phyloP scores from a whole-genome alignment of 2,888 invertebrate genomes.

The Calameuta pallipes region DNA sequence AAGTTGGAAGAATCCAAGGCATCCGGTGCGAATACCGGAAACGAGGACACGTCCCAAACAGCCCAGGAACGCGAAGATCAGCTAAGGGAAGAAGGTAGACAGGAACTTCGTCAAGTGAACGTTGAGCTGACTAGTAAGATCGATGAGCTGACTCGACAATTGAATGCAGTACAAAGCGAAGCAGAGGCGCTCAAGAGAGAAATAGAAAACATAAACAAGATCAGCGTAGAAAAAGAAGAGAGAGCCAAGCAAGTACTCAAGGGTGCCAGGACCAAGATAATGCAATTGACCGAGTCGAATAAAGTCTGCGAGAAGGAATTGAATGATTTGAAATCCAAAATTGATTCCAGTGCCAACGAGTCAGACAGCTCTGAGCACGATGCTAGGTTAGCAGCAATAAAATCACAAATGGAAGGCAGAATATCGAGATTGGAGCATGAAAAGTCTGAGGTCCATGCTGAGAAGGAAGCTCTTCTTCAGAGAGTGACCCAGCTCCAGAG shows the following conservation, averaged over 20 bases:
- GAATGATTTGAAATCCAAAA: constrained; percentile 52
- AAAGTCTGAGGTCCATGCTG: constrained; percentile 73
- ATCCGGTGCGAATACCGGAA: constrained; percentile 63
- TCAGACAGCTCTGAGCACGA: constrained; percentile 58
- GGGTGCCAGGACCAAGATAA: constrained; percentile 80
- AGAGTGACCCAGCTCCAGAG: constrained; percentile 77
- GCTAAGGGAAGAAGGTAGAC: constrained; percentile 66
- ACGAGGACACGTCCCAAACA: constrained; percentile 57
- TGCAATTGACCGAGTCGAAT: constrained; percentile 78
- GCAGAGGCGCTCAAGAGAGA: constrained; percentile 76
- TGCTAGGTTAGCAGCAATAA: constrained; percentile 71
- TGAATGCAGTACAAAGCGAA: constrained; percentile 69
- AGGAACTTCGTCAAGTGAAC: constrained; percentile 62
- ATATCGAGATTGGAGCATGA: constrained; percentile 80
- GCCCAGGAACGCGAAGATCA: constrained; percentile 65
- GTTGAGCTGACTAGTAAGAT: constrained; percentile 51
- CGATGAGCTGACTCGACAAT: constrained; percentile 62
- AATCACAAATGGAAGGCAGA: constrained; percentile 78
- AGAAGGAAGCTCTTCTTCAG: constrained; percentile 78
- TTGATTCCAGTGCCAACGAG: constrained; percentile 51
- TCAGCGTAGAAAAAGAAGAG: constrained; percentile 74
- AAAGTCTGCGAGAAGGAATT: constrained; percentile 67
- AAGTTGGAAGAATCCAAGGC: constrained; percentile 69
- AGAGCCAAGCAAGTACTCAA: constrained; percentile 76
- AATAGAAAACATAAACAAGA: constrained; percentile 71